Conservation (phyloP, 2,113 vertebrate species). For the Rhinoptilus africanus region DNA sequence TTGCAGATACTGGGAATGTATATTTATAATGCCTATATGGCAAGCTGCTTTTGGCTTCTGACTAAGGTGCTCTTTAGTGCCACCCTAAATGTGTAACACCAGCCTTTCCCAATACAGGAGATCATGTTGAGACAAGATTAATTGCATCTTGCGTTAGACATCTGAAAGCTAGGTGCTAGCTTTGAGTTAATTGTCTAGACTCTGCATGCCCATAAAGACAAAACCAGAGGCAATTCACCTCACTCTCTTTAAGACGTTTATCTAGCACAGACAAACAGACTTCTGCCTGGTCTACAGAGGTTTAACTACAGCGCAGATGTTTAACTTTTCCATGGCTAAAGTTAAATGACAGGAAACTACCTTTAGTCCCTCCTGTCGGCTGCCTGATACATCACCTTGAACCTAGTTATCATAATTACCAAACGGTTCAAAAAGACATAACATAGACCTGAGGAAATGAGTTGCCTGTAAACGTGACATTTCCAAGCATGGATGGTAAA, state of each 20-base stretch:
- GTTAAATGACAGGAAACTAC: background rate
- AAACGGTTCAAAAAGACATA: background rate
- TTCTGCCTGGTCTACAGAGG: background rate
- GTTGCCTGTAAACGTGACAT: accelerated
- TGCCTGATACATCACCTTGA: background rate
- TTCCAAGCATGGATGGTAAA: background rate
- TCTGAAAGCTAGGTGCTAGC: background rate
- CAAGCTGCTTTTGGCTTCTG: background rate
- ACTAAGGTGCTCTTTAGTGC: accelerated
- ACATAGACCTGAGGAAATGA: background rate
- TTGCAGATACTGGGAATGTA: background rate
- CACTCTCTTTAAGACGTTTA: background rate
- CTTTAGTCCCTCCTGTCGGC: accelerated
- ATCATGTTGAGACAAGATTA: background rate
- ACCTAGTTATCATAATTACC: background rate
- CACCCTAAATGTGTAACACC: accelerated
- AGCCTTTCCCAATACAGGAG: background rate
- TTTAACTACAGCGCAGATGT: background rate
- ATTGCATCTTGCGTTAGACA: background rate
- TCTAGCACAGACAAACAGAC: background rate
- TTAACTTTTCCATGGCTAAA: background rate
- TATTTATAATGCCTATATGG: background rate
- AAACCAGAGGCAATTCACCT: background rate
- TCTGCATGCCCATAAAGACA: background rate
- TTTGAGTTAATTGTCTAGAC: background rate